Conservation (phyloP, 2,113 vertebrate species). For the Melanostigma gelatinosum region DNA sequence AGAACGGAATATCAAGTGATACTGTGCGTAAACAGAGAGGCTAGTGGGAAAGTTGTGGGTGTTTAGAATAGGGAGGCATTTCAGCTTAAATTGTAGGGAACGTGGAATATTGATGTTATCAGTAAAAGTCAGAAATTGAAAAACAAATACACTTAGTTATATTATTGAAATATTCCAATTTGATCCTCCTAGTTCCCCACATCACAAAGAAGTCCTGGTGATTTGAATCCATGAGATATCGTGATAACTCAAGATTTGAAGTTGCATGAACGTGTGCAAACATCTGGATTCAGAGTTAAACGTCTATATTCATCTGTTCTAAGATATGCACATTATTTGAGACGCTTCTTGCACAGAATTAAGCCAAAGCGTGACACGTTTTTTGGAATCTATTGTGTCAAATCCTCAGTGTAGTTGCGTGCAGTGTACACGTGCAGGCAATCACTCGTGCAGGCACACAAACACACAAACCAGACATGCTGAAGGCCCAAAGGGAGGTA, state of each 20-base stretch:
- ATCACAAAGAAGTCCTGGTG: neutral
- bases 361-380: neutral
- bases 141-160: conserved; percentile 5
- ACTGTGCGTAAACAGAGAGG: conserved; percentile 48
- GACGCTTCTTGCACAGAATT: neutral
- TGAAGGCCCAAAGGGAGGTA: neutral
- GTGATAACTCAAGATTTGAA: neutral
- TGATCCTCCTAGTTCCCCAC: conserved; percentile 1
- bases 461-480: conserved; percentile 3
- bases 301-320: neutral
- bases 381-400: neutral
- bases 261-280: neutral
- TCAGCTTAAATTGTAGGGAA: conserved; percentile 18
- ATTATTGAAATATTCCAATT: conserved; percentile 4
- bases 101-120: conserved; percentile 23
- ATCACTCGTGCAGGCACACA: conserved; percentile 4
- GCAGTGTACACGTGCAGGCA: conserved; percentile 16
- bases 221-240: neutral
- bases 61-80: conserved; percentile 30
- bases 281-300: neutral
- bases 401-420: neutral
- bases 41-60: conserved; percentile 30
- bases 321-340: neutral
- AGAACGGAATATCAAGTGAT: conserved; percentile 58
- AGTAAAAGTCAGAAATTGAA: neutral